Evolutionary conservation across 1,140 invertebrate genomes (phyloP).

Genomic region (Drosophila guanche): DNA sequence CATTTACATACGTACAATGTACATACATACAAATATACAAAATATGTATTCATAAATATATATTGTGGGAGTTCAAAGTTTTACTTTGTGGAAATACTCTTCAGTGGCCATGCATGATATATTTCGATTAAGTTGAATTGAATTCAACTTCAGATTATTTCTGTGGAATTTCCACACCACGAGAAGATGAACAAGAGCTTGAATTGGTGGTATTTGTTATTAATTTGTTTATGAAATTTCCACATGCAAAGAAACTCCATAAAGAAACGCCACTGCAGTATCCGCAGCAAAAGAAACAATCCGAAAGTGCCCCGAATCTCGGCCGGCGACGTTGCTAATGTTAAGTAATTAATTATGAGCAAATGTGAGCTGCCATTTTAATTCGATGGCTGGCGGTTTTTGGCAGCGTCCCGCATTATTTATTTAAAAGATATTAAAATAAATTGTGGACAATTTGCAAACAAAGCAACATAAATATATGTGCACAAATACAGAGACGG

Average conservation of each 20-base stretch:
- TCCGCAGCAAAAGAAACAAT: background rate
- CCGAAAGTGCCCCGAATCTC: constrained; percentile 40
- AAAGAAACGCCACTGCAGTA: background rate
- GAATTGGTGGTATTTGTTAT: background rate
- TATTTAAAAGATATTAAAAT: constrained; percentile 53
- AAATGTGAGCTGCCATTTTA: constrained; percentile 40
- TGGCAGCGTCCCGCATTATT: constrained; percentile 32
- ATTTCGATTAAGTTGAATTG: too few relatives aligned
- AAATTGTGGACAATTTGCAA: constrained; percentile 48
- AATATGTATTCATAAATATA: too few relatives aligned
- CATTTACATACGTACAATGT: too few relatives aligned
- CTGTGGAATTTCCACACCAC: background rate
- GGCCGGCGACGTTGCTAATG: constrained; percentile 53
- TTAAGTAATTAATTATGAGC: constrained; percentile 53
- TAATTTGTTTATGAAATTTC: constrained; percentile 5
- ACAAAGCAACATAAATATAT: constrained; percentile 23
- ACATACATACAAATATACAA: too few relatives aligned
- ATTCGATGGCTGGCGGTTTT: constrained; percentile 22
- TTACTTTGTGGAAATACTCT: too few relatives aligned
- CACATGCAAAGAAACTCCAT: constrained; percentile 29
- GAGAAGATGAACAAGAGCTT: background rate
- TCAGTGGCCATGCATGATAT: too few relatives aligned
- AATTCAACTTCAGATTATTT: background rate
- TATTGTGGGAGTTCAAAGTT: too few relatives aligned
- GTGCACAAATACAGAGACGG: constrained; percentile 5